Evolutionary conservation across 2,113 vertebrate genomes (phyloP), one percentile per base, ranked within the genome.

Genomic region (Macroglossus sobrinus): DNA sequence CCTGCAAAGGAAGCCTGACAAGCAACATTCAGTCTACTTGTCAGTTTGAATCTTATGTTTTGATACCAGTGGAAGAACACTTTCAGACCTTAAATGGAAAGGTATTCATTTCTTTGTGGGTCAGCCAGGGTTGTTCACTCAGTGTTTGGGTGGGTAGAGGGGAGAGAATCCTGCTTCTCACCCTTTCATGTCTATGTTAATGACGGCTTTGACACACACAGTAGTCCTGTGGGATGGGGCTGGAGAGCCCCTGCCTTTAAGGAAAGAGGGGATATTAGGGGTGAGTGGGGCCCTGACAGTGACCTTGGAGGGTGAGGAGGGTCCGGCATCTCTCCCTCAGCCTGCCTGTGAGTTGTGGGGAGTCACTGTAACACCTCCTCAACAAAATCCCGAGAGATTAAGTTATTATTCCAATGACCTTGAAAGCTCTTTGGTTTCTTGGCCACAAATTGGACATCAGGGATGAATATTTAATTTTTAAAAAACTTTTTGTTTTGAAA

Each of bases 41-140:
- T 91, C 99, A 99, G 84, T 99, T 99, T 89, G 99, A 99, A 79
- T 99, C 99, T 69, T 99, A 99, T 26, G 95, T 99, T 81, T 98
- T 99, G 93, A 98, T 99, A 81, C 99, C 99, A 0, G 92, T 74
- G 53, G 99, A 99, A 81, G 98, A 98, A 47, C 98, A 98, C 5
- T 99, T 99, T 97, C 98, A 98, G 95, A 99, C 99, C 16, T 96
- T 98, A 55, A 99, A 99, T 98, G 99, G 99, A 96, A 99, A 99
- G 99, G 99, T 99, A 98, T 47, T 69, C n/a, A 24, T 82, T 64
- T 81, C 71, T 91, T 94, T 45, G 2, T 75, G 69, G 61, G 43
- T 57, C 47, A 3, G 0, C 43, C 55, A 40, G 35, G 7, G 35
- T 35, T 24, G 2, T 35, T 72, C 35, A 5, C 35, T 15, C 8